Evolutionary conservation across 2,797 vertebrate species (phyloP).

Genomic region (Zonotrichia albicollis): DNA sequence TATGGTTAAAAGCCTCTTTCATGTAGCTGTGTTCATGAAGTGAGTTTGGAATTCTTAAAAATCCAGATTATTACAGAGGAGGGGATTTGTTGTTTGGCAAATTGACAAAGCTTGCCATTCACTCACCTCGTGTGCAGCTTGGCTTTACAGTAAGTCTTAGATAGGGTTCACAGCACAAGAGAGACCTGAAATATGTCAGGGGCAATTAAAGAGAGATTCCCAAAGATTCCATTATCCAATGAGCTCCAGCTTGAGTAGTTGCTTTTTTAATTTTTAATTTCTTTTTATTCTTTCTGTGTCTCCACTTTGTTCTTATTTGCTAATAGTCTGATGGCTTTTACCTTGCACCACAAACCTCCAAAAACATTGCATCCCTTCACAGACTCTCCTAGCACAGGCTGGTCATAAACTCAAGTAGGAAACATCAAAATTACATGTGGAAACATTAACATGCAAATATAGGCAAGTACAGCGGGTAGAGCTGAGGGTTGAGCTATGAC

Average conservation of each 20-base stretch:
- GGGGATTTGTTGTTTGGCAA: background rate
- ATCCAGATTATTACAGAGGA: slow-evolving; percentile 21
- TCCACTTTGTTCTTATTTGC: background rate
- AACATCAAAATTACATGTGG: background rate
- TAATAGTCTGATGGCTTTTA: background rate
- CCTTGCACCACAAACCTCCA: background rate
- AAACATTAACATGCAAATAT: background rate
- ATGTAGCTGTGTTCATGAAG: background rate
- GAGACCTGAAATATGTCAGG: background rate
- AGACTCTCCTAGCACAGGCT: background rate
- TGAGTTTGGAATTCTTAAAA: slow-evolving; percentile 35
- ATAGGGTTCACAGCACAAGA: background rate
- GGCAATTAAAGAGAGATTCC: background rate
- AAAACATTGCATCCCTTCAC: background rate
- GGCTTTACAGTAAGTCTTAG: background rate
- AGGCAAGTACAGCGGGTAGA: background rate
- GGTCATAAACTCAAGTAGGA: background rate
- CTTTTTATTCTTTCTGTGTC: background rate
- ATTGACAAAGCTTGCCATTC: slow-evolving; percentile 11
- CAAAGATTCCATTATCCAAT: background rate
- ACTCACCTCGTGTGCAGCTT: background rate
- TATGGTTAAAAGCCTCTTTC: background rate
- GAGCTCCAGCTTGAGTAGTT: background rate
- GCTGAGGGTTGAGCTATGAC: background rate
- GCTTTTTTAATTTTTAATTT: accelerated